Evolutionary conservation across 1,140 invertebrate species (phyloP), one percentile per base, ranked within the genome.

Genomic region (Euwallacea similis): DNA sequence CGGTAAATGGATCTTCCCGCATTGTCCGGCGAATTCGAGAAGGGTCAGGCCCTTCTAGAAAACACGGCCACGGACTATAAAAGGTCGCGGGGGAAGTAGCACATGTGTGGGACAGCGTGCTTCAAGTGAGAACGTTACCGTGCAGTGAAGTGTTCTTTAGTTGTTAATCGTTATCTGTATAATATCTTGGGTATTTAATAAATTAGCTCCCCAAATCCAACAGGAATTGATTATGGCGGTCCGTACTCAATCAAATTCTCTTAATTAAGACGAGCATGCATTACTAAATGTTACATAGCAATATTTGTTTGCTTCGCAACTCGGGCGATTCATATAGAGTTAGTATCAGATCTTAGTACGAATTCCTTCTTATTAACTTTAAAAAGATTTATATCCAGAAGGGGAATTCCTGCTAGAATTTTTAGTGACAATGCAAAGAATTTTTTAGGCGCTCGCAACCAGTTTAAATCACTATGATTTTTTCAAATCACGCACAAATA

Each of bases 271-370:
- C 60, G 56, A 11, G 50, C 41, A 33, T 58, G 73, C 43, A 21
- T 73, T 6, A 73, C 54, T 13, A 83, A 84, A 71, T 54, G 70
- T 8, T 84, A 79, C 43, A 73, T 80, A 1, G 79, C 74, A 3
- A 9, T 85, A 7, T 83, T 83, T 59, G 77, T 80, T 0, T 83
- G 82, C 54, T 46, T 74, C 46, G 76, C 66, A 54, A 80, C 77
- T 2, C 74, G 83, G 63, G 83, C 82, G 0, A 73, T 85, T 1
- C 83, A 86, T 68, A 9, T 85, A 3, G 83, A 85, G 65, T n/a
- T 82, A 0, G 80, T 77, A 0, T 72, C 74, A 9, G 76, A 75
- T 2, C 63, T 85, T 4, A 67, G 75, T 6, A 81, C 82, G 0
- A 75, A 81, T 43, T 75, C 76, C 0, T 83, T 83, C 60, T 61